phyloP scores from a whole-genome alignment of 2,888 invertebrate genomes.

The Drosophila acutilabella region DNA sequence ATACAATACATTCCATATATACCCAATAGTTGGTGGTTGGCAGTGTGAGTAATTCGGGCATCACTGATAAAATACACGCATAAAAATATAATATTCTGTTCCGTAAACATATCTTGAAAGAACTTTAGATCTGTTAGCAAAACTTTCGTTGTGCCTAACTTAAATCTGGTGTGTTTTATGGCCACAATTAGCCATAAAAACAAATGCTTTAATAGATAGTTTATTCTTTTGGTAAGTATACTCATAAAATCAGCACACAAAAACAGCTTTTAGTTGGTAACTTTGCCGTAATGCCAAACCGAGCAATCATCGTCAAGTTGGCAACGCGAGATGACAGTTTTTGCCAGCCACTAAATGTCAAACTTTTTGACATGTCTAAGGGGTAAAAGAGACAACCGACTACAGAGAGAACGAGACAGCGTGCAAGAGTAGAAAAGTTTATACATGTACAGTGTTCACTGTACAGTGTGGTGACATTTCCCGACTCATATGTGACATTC shows the following conservation, averaged over 20 bases:
- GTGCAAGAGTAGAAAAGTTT: slow-evolving; percentile 13
- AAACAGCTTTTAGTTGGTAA: slow-evolving; percentile 21
- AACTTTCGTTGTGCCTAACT: background rate
- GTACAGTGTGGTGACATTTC: slow-evolving; percentile 42
- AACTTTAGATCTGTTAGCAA: background rate
- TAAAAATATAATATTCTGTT: too few species aligned
- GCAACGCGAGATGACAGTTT: slow-evolving; percentile 73
- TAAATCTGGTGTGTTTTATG: background rate
- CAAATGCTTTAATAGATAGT: slow-evolving; percentile 14
- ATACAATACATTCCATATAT: background rate
- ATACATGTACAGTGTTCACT: slow-evolving; percentile 4
- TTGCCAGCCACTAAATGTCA: slow-evolving; percentile 81
- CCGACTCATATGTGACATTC: slow-evolving; percentile 76
- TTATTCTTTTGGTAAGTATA: slow-evolving; percentile 13
- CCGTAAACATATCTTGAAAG: background rate
- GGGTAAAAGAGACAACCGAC: slow-evolving; percentile 15
- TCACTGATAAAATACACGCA: too few species aligned
- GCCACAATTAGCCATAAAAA: slow-evolving; percentile 13
- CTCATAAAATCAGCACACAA: slow-evolving; percentile 14
- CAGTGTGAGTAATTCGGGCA: background rate
- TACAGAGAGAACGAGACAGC: background rate
- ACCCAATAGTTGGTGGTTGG: background rate
- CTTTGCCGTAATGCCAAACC: slow-evolving; percentile 61
- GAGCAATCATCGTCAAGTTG: slow-evolving; percentile 77
- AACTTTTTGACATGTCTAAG: slow-evolving; percentile 71